A percentile compares a stretch with the other conserved stretches of the same genome.
These are phyloP conservation scores for Berghia stephanieae DNA, from an alignment of 1,140 invertebrate species.

Conservation along the genomic window DNA sequence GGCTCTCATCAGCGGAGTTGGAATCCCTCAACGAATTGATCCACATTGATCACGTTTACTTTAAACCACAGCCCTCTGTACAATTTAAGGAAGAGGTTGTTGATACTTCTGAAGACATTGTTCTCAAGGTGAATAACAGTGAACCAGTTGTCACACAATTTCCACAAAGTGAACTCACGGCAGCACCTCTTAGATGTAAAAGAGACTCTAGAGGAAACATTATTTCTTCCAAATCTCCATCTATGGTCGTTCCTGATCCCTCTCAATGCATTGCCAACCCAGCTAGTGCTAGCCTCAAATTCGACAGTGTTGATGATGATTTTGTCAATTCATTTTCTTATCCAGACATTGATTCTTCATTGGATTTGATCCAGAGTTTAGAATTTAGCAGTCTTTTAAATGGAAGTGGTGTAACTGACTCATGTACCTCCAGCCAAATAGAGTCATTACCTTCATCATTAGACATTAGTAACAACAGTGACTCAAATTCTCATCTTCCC, in stretches of 20 bases:
- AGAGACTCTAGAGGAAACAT: not conserved
- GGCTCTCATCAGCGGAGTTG: slow-evolving; percentile 66
- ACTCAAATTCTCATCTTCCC: not conserved
- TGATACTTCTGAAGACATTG: not conserved
- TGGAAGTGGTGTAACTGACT: not conserved
- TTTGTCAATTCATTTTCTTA: slow-evolving; percentile 15
- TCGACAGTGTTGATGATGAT: not conserved
- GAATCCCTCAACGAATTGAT: slow-evolving; percentile 68
- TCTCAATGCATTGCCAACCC: not conserved
- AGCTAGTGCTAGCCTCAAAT: not conserved
- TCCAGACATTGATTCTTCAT: slow-evolving; percentile 21
- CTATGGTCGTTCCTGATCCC: not conserved
- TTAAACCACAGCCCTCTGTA: slow-evolving; percentile 51
- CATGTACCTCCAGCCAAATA: not conserved
- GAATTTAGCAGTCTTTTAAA: not conserved
- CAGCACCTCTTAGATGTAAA: not conserved
- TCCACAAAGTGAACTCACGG: not conserved
- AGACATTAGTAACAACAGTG: not conserved
- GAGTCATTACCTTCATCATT: not conserved
- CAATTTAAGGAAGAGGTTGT: too few relatives aligned
- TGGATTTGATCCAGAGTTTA: slow-evolving; percentile 20
- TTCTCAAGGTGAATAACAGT: not conserved
- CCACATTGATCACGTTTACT: slow-evolving; percentile 64
- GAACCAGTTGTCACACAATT: slow-evolving; percentile 16
- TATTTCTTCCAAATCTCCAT: not conserved